Conservation (phyloP, 1,140 invertebrate species). For the Dendrolimus punctatus region DNA sequence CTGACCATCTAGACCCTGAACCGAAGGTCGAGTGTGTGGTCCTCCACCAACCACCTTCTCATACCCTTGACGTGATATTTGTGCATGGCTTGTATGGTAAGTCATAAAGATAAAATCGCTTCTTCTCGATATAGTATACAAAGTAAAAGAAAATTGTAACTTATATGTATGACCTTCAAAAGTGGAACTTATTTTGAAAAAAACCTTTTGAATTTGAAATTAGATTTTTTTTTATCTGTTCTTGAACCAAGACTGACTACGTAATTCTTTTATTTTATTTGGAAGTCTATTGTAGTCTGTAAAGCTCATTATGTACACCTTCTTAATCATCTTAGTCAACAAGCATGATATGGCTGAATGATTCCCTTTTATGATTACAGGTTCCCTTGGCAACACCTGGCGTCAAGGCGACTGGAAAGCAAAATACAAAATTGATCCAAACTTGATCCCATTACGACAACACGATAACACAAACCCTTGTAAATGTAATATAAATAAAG, state of each 20-base stretch:
- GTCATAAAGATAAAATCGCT: neutral
- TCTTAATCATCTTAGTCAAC: too few relatives aligned
- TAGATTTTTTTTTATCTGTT: too few relatives aligned
- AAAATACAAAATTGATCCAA: constrained; percentile 43
- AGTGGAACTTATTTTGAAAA: too few relatives aligned
- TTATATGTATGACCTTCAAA: too few relatives aligned
- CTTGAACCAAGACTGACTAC: too few relatives aligned
- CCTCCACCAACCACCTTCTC: constrained; percentile 35
- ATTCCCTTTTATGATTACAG: constrained; percentile 28
- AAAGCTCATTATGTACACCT: too few relatives aligned
- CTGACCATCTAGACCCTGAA: constrained; percentile 43
- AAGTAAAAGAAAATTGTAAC: too few relatives aligned
- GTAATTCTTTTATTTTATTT: too few relatives aligned
- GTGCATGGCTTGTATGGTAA: constrained; percentile 64
- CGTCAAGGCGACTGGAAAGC: constrained; percentile 63
- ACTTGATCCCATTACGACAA: constrained; percentile 34
- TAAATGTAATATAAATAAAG: constrained; percentile 9
- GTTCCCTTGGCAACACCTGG: constrained; percentile 66
- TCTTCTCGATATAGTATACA: too few relatives aligned
- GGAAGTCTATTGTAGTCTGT: too few relatives aligned
- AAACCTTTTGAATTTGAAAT: too few relatives aligned
- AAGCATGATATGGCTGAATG: neutral
- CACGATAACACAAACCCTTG: constrained; percentile 14
- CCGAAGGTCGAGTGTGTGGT: constrained; percentile 51
- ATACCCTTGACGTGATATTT: constrained; percentile 52